Base-by-base conservation (phyloP, 1,140 invertebrate genomes). In the Lasaia peninsularis region DNA sequence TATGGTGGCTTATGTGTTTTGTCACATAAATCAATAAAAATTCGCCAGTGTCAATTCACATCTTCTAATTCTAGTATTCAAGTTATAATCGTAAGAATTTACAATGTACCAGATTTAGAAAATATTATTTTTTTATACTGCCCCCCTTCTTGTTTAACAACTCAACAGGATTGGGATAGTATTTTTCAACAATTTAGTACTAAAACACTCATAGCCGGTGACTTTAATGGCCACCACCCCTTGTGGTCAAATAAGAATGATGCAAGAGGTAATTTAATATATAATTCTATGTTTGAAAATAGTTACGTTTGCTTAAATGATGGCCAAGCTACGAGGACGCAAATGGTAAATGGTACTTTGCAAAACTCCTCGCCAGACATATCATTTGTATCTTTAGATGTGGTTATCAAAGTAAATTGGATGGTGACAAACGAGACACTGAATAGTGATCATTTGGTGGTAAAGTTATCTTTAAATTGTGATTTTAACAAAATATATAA, bases 371-470 rank as follows among this genome's bases (percentile, higher is more conserved):
- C 62, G 2, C 62, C 62, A 3, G 58, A 65, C 28, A 34, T 64
- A 8, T 40, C 58, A 9, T 51, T 58, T 10, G 52, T 24, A 9
- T 49, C 58, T 6, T n/a, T 9, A 14, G 58, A 64, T 24, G 57
- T 64, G 37, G 54, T 58, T 0, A 33, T 59, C 31, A 44, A 50
- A 24, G 54, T 60, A 40, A 52, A 54, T 8, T 58, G 58, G 62
- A 35, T 6, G 7, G 49, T 59, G 2, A 32, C 14, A 4, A 65
- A 60, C 10, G 63, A 65, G 55, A 54, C 28, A 18, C 32, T 70
- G 6, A 55, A 62, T 21, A 71, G 68, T 35, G 65, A 71, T 37
- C 68, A 71, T 63, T 53, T 71, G 32, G 40, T 71, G 28, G 35
- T 62, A 21, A 57, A 50, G 16, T 48, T 49, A 55, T 50, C 6